Evolutionary conservation across 2,113 vertebrate genomes (phyloP).

Genomic region (Rhinogobius similis): DNA sequence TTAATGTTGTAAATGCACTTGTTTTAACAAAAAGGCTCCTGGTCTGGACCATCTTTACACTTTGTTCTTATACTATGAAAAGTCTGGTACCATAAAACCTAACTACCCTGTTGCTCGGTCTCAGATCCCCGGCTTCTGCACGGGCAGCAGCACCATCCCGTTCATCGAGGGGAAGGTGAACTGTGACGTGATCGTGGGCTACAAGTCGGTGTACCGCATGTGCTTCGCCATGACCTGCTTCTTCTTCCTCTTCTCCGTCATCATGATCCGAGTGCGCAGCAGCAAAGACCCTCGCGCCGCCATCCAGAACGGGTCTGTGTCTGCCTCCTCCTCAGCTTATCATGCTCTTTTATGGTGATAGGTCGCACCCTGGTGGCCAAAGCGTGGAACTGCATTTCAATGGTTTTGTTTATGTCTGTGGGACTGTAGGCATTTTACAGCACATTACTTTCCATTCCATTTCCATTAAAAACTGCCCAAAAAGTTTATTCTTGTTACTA

Average conservation of each 20-base stretch:
- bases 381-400: constrained; percentile 7
- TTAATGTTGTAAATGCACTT: no score
- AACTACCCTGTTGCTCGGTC: background rate
- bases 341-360: background rate
- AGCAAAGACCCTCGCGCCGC: constrained; percentile 85
- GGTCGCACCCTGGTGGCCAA: constrained; percentile 46
- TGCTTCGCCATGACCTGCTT: constrained; percentile 88
- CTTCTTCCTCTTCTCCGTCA: constrained; percentile 84
- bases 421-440: no score
- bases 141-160: constrained; percentile 33
- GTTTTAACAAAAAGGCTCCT: no score
- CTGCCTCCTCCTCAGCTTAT: background rate
- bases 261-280: constrained; percentile 89
- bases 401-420: background rate
- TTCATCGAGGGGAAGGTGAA: constrained; percentile 70
- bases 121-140: constrained; percentile 86
- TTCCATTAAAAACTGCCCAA: no score
- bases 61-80: no score
- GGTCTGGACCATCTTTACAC: no score
- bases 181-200: constrained; percentile 87
- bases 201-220: constrained; percentile 92
- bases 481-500: no score
- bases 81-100: no score
- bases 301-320: constrained; percentile 86
- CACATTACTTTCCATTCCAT: no score